Percentiles rank a stretch among this genome's conserved stretches.
These are phyloP conservation scores for Meandrusa payeni DNA, from an alignment of 2,888 invertebrate species.

Conservation along the genomic window DNA sequence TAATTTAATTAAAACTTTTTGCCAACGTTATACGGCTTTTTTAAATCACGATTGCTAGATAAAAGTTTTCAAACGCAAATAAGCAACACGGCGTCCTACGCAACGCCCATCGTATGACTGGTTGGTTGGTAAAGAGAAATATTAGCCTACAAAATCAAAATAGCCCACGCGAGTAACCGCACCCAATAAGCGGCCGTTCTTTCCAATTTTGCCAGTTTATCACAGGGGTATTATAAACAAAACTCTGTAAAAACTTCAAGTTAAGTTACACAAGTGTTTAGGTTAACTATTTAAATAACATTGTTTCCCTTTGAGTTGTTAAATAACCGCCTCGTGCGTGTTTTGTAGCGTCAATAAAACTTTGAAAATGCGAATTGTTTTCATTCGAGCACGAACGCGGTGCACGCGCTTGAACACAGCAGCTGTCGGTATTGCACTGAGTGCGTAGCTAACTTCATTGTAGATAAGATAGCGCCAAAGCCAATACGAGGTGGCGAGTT, in stretches of 20 bases:
- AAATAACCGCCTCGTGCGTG: conserved; percentile 59
- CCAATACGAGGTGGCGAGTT: background rate
- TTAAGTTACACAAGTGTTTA: conserved; percentile 42
- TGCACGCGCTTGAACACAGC: conserved; percentile 23
- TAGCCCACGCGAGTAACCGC: conserved; percentile 46
- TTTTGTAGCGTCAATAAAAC: conserved; percentile 50
- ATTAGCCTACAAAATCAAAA: conserved; percentile 66
- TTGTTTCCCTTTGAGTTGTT: conserved; percentile 53
- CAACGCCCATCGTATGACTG: conserved; percentile 54
- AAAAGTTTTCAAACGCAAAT: conserved; percentile 59
- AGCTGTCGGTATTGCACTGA: conserved; percentile 35
- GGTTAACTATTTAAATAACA: conserved; percentile 45
- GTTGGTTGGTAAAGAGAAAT: conserved; percentile 50
- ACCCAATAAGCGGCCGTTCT: conserved; percentile 54
- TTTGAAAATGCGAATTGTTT: conserved; percentile 60
- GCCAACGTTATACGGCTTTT: conserved; percentile 28
- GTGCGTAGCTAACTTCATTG: conserved; percentile 47
- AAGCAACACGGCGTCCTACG: conserved; percentile 48
- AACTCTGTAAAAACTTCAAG: conserved; percentile 52
- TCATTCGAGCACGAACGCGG: conserved; percentile 57
- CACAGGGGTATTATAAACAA: conserved; percentile 56
- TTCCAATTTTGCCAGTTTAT: conserved; percentile 56
- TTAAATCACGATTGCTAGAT: conserved; percentile 52
- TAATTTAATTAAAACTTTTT: conserved; percentile 5
- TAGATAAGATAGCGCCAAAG: conserved; percentile 19